Conservation (phyloP, 2,888 invertebrate genomes). For the Holacanthella duospinosa region DNA sequence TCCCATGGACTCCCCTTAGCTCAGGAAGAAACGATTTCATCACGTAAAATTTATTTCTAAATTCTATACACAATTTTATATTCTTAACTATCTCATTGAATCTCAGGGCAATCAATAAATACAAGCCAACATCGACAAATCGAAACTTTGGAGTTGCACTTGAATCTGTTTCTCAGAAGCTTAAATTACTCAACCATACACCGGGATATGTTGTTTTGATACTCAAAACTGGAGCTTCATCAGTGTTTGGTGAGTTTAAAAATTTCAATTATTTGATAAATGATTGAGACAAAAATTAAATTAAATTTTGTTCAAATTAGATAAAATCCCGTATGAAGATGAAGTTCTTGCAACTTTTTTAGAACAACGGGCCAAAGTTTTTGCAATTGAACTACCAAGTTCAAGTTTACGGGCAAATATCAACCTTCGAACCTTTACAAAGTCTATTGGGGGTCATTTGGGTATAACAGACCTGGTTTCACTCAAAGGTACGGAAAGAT, state of each 20-base stretch:
- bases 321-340: background rate
- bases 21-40: constrained; percentile 13
- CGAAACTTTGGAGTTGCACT: constrained; percentile 28
- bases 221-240: constrained; percentile 22
- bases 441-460: background rate
- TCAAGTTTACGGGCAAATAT: background rate
- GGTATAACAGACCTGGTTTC: background rate
- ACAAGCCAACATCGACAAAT: constrained; percentile 5
- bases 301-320: background rate
- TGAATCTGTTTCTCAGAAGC: constrained; percentile 18
- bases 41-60: constrained; percentile 17
- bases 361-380: background rate
- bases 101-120: background rate
- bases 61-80: background rate
- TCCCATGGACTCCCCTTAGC: constrained; percentile 17
- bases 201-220: constrained; percentile 24
- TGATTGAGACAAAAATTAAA: background rate
- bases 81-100: background rate
- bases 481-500: background rate
- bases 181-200: constrained; percentile 18
- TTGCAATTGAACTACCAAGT: background rate
- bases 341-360: background rate
- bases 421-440: background rate
- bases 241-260: constrained; percentile 13
- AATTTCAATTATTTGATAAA: background rate